Evolutionary conservation across 2,888 invertebrate species (phyloP), one percentile per base, ranked within the genome.

Genomic region (Amphipoea oculea): DNA sequence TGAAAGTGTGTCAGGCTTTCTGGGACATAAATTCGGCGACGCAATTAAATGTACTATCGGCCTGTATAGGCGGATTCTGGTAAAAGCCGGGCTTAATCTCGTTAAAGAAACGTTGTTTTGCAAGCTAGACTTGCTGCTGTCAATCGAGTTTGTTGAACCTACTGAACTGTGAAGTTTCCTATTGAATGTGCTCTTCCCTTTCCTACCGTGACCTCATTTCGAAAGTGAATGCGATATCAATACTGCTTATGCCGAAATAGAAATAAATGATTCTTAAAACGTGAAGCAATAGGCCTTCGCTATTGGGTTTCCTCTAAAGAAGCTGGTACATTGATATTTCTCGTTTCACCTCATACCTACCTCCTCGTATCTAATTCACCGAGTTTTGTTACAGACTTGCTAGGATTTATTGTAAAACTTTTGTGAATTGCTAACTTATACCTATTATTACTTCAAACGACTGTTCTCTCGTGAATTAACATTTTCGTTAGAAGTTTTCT

Each of bases 1-100:
- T 2, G 62, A 65, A 82, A 86, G 6, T 72, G 63, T 77, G 78
- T 71, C 83, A 75, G 20, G 54, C 51, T 73, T 69, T 66, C 73
- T 20, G 60, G 45, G 23, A 82, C 73, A 72, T 83, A 69, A 82
- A 60, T 85, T 45, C 9, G 4, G 14, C 23, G 51, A 60, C 54
- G 40, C 67, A 71, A 71, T 63, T 85, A 75, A 82, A 82, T 63
- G 5, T 51, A 51, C 57, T 42, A 60, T 65, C 14, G 36, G 20
- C 29, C 17, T 71, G n/a, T 36, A 20, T 23, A 54, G 12, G 14
- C 40, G 29, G n/a, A 54, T 63, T 54, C 12, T 78, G 14, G 5
- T 36, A 51, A 62, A 76, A 84, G 29, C 48, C 36, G 12, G 57
- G 29, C 68, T 79, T 62, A 71, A 79, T 67, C 79, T 57, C 17